phyloP scores from a whole-genome alignment of 2,797 vertebrate species.

The Myotis myotis region DNA sequence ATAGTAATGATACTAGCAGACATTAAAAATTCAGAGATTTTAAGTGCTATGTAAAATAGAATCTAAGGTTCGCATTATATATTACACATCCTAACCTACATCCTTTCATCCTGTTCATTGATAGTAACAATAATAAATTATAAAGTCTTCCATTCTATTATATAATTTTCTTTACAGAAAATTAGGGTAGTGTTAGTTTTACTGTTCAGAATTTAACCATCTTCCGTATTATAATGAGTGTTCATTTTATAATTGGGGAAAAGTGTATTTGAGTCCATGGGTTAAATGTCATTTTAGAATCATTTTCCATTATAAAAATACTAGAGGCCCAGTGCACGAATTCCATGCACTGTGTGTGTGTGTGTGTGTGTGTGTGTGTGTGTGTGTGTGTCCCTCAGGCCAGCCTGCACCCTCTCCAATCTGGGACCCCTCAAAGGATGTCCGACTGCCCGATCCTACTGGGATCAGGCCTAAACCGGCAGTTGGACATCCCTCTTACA shows the following conservation, averaged over 20 bases:
- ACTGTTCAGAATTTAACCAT: not conserved
- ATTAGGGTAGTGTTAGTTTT: not conserved
- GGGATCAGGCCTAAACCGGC: too few species aligned
- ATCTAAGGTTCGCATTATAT: not conserved
- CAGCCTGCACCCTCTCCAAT: too few species aligned
- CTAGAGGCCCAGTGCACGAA: too few species aligned
- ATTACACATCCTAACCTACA: not conserved
- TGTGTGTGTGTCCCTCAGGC: too few species aligned
- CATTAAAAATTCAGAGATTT: not conserved
- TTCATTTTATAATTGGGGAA: not conserved
- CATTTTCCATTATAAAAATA: not conserved
- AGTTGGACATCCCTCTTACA: too few species aligned
- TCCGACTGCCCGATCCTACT: fast-evolving
- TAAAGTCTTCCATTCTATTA: not conserved
- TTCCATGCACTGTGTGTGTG: too few species aligned
- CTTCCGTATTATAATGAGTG: not conserved
- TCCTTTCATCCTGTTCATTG: not conserved
- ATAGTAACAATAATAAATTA: not conserved
- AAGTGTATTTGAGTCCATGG: not conserved
- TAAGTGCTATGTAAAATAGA: not conserved
- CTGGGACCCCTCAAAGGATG: too few species aligned
- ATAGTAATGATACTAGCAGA: not conserved
- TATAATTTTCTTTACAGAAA: not conserved
- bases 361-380: too few species aligned
- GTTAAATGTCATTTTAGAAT: not conserved